Base-by-base conservation (phyloP, 2,888 invertebrate species). In the Flexamia atlantica region DNA sequence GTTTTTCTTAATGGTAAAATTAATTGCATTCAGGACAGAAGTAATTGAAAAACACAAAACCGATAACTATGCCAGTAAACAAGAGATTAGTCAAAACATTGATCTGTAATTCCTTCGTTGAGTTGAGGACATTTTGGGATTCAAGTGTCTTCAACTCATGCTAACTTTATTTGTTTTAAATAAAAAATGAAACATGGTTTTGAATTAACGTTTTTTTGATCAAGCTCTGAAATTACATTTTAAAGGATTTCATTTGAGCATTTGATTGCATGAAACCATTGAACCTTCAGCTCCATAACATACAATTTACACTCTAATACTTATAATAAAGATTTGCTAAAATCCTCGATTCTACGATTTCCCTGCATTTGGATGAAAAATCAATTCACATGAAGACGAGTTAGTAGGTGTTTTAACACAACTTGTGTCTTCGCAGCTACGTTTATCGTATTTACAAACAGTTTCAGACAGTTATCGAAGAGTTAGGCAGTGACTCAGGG, bases 361-460 rank as follows among this genome's bases (percentile, higher is more conserved):
- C 57, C 28, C 7, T 64, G 14, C 64, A 25, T 28, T 64, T 20
- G 20, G 57, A 28, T 3, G 17, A 53, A 28, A 64, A 64, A 30
- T 64, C 28, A 64, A 64, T 28, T 64, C 28, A 64, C 64, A 14
- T 30, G 23, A 23, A 23, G 30, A 64, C 9, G 64, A 64, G 64
- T 28, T 25, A 7, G 4, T 23, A 17, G 64, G 64, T 64, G 28
- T 4, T 53, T 53, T 30, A 28, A 64, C 28, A 64, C 53, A 23
- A 17, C 46, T 46, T 4, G 2, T 4, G 2, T 12, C n/a, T 17
- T 20, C 9, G 1, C 23, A 28, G 5, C 14, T 14, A 64, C 14
- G 64, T 25, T 25, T 10, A 30, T 64, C 28, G 30, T 64, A 64
- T 64, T 64, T 64, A 64, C 64, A 64, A 25, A 28, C 28, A 30